Percentiles rank a stretch among this genome's conserved stretches.
phyloP scores from a whole-genome alignment of 2,113 vertebrate species.

The Struthidea cinerea region DNA sequence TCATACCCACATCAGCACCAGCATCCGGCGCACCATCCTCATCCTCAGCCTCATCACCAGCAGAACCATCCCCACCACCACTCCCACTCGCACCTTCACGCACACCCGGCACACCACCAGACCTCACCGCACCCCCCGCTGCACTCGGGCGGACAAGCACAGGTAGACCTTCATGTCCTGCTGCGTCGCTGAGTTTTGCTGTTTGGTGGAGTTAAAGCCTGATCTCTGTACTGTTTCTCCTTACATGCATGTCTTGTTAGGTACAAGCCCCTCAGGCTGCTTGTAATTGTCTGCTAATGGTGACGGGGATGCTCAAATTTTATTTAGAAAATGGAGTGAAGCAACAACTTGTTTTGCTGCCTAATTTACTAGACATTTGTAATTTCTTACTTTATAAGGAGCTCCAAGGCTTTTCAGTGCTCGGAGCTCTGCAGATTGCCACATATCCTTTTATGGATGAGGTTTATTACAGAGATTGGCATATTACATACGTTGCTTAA shows the following conservation, averaged over 20 bases:
- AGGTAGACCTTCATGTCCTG: constrained; percentile 72
- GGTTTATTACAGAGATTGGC: neutral
- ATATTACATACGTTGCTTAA: neutral
- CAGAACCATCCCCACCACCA: constrained; percentile 90
- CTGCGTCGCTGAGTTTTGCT: neutral
- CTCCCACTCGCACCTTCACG: constrained; percentile 89
- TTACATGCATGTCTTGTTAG: neutral
- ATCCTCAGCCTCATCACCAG: constrained; percentile 88
- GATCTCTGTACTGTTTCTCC: neutral
- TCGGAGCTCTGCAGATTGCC: neutral
- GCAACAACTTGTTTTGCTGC: constrained; percentile 21
- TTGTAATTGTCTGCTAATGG: neutral
- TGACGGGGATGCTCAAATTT: neutral
- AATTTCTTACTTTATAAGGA: constrained; percentile 32
- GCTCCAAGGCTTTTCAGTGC: neutral
- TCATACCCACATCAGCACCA: constrained; percentile 86
- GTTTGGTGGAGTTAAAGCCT: neutral
- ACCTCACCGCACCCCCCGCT: constrained; percentile 88
- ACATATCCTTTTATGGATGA: neutral
- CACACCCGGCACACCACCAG: constrained; percentile 90
- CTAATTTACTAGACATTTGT: neutral
- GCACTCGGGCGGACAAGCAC: constrained; percentile 87
- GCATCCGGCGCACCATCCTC: constrained; percentile 86
- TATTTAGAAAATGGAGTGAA: neutral
- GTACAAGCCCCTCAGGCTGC: neutral